Base-by-base conservation (phyloP, 2,888 invertebrate genomes). In the Drosophila colorata region DNA sequence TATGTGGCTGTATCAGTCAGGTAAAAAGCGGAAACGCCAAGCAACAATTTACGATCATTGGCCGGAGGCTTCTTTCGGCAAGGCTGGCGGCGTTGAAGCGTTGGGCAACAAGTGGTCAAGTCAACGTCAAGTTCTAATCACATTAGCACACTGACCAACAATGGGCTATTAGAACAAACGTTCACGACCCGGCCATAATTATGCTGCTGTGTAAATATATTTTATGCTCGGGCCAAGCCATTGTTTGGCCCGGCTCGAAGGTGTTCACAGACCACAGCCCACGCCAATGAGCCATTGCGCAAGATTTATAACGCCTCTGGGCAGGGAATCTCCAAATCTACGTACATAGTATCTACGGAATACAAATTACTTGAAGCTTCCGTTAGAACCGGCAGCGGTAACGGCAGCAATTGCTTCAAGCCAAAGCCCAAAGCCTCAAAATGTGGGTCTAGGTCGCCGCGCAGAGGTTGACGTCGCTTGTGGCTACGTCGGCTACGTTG, bases 131-230 rank as follows among this genome's bases (percentile, higher is more conserved):
- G 61, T 74, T 74, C 85, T 78, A 87, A 87, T 87, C 83, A 84
- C 87, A 78, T 83, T 83, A 83, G 65, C 87, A 86, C 83, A 80
- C 67, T 80, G 84, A 71, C 80, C 80, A 86, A 86, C 81, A 80
- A 82, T 83, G 69, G 63, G 69, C 69, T 52, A 59, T 76, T 71
- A 61, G 86, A 82, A 73, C 63, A 72, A 76, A 52, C 78, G 68
- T 64, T 61, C 59, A 40, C 76, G 49, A 64, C 48, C 65, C 56
- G 69, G 58, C 63, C 60, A 70, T 81, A 87, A 83, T 73, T 81
- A 66, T 66, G 74, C 65, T 47, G 49, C 49, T 37, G 49, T 67
- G 67, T 67, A 75, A 76, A 77, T 69, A 63, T 23, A 59, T 43
- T 44, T 61, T 51, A 53, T 49, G 35, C 31, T 61, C 51, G 44